phyloP scores from a whole-genome alignment of 30 jellyfish, hydroid and myxozoan species.

The Aurelia aurita complex sp. Pacific region DNA sequence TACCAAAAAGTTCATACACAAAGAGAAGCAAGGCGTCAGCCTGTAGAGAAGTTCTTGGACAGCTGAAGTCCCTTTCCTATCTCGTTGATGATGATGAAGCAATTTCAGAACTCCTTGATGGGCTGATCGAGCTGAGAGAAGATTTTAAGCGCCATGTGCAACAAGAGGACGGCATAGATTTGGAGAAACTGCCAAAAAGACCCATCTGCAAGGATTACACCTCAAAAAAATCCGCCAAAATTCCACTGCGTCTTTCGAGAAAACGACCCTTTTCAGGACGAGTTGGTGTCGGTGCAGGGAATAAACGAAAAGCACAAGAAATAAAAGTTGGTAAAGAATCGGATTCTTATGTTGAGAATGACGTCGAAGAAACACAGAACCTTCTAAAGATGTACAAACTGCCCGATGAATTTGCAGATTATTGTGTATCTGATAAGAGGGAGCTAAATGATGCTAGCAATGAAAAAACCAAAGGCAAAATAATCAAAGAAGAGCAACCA shows the following conservation, averaged over 20 bases:
- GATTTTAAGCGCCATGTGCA: neutral
- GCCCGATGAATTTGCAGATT: neutral
- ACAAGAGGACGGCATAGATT: neutral
- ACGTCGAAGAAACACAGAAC: neutral
- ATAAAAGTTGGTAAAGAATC: neutral
- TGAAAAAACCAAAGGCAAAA: too few relatives aligned
- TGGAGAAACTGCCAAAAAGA: neutral
- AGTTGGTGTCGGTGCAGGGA: neutral
- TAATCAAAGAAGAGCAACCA: too few relatives aligned
- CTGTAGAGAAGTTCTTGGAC: neutral
- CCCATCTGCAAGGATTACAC: neutral
- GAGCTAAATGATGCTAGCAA: too few relatives aligned
- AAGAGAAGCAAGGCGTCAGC: neutral
- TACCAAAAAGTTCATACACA: neutral
- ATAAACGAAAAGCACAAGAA: neutral
- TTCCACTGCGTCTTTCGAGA: neutral
- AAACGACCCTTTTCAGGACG: neutral
- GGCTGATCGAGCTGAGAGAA: conserved; percentile 6
- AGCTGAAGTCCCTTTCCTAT: neutral
- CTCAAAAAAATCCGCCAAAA: neutral
- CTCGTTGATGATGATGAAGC: conserved; percentile 1
- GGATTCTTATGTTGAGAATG: neutral
- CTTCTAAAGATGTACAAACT: neutral
- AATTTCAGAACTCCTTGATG: neutral
- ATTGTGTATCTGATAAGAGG: neutral